Base-by-base conservation (phyloP, 2,888 invertebrate genomes). In the Penaeus monodon region DNA sequence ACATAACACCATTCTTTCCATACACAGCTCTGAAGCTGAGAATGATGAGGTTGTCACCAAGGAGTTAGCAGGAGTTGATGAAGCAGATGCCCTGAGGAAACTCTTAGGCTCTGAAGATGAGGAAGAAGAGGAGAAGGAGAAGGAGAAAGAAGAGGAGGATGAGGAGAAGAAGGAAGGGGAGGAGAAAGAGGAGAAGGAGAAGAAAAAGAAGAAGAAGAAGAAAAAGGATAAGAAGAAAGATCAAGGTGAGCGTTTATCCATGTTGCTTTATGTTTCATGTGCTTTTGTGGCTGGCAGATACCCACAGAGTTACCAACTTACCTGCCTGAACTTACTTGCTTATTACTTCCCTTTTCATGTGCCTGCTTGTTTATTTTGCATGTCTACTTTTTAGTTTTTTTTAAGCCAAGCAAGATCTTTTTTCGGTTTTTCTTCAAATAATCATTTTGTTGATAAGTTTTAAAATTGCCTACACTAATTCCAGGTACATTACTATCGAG, bases 61-160 rank as follows among this genome's bases (percentile, higher is more conserved):
- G 92, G 97, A 96, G 92, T 94, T 96, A 92, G 96, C 95, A 92
- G 95, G 95, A 76, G 99, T 99, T 0, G 97, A 97, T 0, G 97
- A 98, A 91, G 98, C 98, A 92, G 96, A 95, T 91, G 98, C 96
- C 0, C 93, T 98, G 76, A 94, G 96, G 89, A 97, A 97, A 92
- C 93, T 98, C 70, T 93, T 98, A 33, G 96, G 96, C 0, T 97
- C 97, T 0, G 97, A 97, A 91, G 97, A 97, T 91, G 97, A 96
- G 85, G 96, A 96, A 0, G 97, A 97, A 27, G 95, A 97, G 88
- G 95, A 96, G 92, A 95, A 96, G 85, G 94, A 94, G 6, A 95
- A 96, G 91, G 95, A 96, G 87, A 94, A 95, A 38, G 95, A 95
- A 89, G 95, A 96, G 77, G 95, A 95, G 85, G 96, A 96, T 49